A percentile compares a stretch with the other conserved stretches of the same genome.
Evolutionary conservation across 2,113 vertebrate species (phyloP).

Genomic region (Bucco capensis): DNA sequence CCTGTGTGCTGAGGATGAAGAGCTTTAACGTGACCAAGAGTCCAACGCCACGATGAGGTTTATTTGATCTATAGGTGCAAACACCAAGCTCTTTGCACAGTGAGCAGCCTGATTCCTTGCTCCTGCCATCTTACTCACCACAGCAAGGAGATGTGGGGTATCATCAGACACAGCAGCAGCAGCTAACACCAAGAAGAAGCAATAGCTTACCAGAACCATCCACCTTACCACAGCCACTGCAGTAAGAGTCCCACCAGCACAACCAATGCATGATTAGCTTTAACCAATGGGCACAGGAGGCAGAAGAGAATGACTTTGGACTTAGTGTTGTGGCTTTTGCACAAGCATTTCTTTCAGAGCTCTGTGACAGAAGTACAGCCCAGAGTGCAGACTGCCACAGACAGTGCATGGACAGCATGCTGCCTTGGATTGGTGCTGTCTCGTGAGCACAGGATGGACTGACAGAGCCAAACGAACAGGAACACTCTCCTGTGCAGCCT

Average conservation of each 20-base stretch:
- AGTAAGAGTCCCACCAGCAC: conserved; percentile 58
- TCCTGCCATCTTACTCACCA: conserved; percentile 69
- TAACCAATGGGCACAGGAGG: conserved; percentile 57
- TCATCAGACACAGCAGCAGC: conserved; percentile 52
- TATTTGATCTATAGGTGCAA: conserved; percentile 64
- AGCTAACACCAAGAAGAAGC: conserved; percentile 63
- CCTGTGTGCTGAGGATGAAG: background rate
- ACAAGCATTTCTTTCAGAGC: conserved; percentile 51
- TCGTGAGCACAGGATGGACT: background rate
- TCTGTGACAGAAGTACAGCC: background rate
- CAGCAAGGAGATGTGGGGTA: conserved; percentile 70
- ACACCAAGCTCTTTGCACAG: conserved; percentile 71
- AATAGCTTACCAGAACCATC: conserved; percentile 72
- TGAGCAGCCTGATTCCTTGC: conserved; percentile 66
- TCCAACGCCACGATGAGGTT: background rate
- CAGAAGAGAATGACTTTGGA: conserved; percentile 30
- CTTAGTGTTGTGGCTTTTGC: conserved; percentile 34
- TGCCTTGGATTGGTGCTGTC: background rate
- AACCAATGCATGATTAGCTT: conserved; percentile 66
- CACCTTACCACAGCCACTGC: conserved; percentile 66
- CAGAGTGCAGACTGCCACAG: background rate
- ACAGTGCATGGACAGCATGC: background rate
- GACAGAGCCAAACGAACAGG: background rate
- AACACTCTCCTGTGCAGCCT: background rate
- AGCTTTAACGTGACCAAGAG: background rate